phyloP scores from a whole-genome alignment of 2,888 invertebrate genomes.

The Mimachlamys varia region DNA sequence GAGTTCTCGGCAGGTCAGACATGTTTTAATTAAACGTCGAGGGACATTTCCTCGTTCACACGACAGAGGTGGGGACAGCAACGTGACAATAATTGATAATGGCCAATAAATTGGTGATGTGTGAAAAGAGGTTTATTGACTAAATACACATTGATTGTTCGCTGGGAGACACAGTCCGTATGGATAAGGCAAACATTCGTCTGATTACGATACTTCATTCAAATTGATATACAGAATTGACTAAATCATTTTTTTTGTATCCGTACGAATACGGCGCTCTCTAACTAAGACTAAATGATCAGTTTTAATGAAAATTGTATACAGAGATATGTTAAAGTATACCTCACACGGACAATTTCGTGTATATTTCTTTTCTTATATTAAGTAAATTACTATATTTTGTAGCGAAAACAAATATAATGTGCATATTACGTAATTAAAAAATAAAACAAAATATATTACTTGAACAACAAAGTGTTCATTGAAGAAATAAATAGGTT shows the following conservation, averaged over 20 bases:
- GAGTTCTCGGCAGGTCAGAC: conserved; percentile 34
- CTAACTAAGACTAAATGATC: too few species aligned
- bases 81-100: conserved; percentile 36
- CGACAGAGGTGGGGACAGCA: conserved; percentile 31
- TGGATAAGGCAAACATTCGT: not conserved
- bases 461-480: too few species aligned
- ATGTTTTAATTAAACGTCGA: conserved; percentile 33
- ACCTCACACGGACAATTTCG: too few species aligned
- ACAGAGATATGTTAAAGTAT: too few species aligned
- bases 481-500: too few species aligned
- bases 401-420: too few species aligned
- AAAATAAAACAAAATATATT: too few species aligned
- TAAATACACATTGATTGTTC: conserved; percentile 28
- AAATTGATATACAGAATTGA: not conserved
- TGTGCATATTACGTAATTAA: too few species aligned
- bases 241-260: not conserved
- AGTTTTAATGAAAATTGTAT: too few species aligned
- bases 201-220: not conserved
- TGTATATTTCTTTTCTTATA: too few species aligned
- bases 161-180: not conserved
- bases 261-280: too few species aligned
- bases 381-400: too few species aligned
- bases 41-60: conserved; percentile 36
- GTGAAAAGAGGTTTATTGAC: conserved; percentile 31
- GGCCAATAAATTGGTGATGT: conserved; percentile 20